phyloP scores from a whole-genome alignment of 2,113 vertebrate genomes.

The Podiceps cristatus region DNA sequence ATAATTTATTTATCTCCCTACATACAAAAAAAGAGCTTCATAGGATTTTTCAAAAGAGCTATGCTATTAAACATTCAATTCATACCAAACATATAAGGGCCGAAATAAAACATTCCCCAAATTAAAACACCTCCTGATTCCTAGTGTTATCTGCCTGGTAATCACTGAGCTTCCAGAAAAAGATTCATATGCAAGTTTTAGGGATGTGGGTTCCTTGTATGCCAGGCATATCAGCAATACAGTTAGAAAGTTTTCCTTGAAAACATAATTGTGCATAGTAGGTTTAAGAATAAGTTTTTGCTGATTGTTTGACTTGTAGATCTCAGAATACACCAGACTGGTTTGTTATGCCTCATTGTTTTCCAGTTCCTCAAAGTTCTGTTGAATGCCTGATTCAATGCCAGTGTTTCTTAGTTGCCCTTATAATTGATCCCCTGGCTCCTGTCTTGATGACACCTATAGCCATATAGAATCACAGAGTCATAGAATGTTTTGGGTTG shows the following conservation, averaged over 20 bases:
- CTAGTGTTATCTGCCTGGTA: not conserved
- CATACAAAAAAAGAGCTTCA: not conserved
- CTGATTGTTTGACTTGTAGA: too few species aligned
- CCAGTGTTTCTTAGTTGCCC: not conserved
- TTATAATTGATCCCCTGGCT: not conserved
- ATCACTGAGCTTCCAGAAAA: not conserved
- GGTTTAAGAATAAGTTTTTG: too few species aligned
- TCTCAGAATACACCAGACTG: not conserved
- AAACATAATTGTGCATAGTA: too few species aligned
- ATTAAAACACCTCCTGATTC: not conserved
- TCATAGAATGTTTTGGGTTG: too few species aligned
- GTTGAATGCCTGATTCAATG: not conserved
- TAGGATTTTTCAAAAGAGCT: not conserved
- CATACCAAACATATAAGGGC: not conserved
- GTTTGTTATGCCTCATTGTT: not conserved
- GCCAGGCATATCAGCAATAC: too few species aligned
- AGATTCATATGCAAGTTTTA: not conserved
- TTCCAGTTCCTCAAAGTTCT: not conserved
- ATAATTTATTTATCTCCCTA: not conserved
- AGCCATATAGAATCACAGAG: not conserved
- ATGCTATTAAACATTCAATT: not conserved
- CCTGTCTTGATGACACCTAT: not conserved
- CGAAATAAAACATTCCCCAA: not conserved
- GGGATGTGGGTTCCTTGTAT: not conserved
- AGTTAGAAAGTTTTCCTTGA: too few species aligned